Evolutionary conservation across 2,888 invertebrate genomes (phyloP).

Genomic region (Theretra japonica): DNA sequence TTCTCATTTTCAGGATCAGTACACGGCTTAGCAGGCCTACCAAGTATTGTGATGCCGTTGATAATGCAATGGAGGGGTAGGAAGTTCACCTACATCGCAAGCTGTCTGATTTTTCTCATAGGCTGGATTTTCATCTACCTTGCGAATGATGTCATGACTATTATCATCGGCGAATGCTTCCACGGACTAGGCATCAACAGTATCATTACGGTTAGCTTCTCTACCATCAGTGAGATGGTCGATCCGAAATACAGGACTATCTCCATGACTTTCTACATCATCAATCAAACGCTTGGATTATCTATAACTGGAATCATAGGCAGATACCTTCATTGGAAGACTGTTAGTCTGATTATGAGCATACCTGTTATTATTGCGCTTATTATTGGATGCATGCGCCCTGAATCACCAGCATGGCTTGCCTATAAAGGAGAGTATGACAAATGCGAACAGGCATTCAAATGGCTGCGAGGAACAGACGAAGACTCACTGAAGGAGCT

Average conservation of each 20-base stretch:
- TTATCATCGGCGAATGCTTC: constrained; percentile 11
- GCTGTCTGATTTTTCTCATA: constrained; percentile 31
- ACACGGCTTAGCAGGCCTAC: constrained; percentile 46
- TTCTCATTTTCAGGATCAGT: constrained; percentile 40
- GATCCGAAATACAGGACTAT: constrained; percentile 5
- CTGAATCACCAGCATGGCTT: constrained; percentile 29
- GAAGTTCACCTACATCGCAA: constrained; percentile 40
- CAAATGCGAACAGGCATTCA: constrained; percentile 20
- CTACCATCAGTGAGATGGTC: not conserved
- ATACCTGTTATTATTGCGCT: not conserved
- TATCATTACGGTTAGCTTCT: not conserved
- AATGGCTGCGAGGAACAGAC: constrained; percentile 5
- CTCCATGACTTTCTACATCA: not conserved
- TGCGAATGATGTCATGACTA: not conserved
- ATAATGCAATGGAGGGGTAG: constrained; percentile 48
- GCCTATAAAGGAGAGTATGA: constrained; percentile 26
- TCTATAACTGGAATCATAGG: not conserved
- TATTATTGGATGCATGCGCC: constrained; percentile 28
- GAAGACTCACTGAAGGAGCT: not conserved
- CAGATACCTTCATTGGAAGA: constrained; percentile 3
- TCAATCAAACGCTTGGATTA: not conserved
- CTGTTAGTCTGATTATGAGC: not conserved
- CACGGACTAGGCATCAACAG: not conserved
- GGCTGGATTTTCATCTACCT: not conserved
- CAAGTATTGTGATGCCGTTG: constrained; percentile 42